These are phyloP conservation scores for Tuberolachnus salignus DNA, from an alignment of 2,888 invertebrate species.

Conservation along the genomic window DNA sequence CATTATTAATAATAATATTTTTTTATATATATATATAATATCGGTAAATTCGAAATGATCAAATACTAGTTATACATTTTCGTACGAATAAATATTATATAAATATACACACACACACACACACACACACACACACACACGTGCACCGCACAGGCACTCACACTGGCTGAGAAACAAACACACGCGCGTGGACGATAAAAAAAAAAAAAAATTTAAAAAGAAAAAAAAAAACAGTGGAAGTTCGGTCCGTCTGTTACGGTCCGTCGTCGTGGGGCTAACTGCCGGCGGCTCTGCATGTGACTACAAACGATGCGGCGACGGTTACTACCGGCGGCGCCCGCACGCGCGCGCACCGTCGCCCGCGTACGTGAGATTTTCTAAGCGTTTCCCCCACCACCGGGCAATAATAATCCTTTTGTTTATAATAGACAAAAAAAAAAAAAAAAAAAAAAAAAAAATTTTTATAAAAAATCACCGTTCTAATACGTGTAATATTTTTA, in stretches of 20 bases:
- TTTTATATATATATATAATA: too few relatives aligned
- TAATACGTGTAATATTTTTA: background rate
- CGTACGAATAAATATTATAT: background rate
- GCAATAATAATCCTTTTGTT: constrained; percentile 25
- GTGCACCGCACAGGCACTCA: constrained; percentile 13
- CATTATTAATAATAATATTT: too few relatives aligned
- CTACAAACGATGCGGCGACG: constrained; percentile 10
- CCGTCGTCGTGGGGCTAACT: constrained; percentile 52
- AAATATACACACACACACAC: too few relatives aligned
- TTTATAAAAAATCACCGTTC: background rate
- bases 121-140: background rate
- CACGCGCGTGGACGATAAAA: constrained; percentile 19
- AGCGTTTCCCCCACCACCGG: constrained; percentile 12
- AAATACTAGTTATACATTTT: background rate
- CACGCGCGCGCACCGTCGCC: constrained; percentile 15
- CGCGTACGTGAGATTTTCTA: constrained; percentile 37
- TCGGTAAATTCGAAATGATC: constrained; percentile 6
- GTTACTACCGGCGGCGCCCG: constrained; percentile 35
- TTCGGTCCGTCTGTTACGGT: constrained; percentile 42
- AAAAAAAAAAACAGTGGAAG: constrained; percentile 34
- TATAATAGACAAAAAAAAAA: background rate
- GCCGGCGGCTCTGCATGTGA: constrained; percentile 54
- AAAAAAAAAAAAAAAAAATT: too few relatives aligned
- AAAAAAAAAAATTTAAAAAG: too few relatives aligned
- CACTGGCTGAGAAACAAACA: background rate